Base-by-base conservation (phyloP, 1,140 invertebrate genomes). In the Drosophila obscura region DNA sequence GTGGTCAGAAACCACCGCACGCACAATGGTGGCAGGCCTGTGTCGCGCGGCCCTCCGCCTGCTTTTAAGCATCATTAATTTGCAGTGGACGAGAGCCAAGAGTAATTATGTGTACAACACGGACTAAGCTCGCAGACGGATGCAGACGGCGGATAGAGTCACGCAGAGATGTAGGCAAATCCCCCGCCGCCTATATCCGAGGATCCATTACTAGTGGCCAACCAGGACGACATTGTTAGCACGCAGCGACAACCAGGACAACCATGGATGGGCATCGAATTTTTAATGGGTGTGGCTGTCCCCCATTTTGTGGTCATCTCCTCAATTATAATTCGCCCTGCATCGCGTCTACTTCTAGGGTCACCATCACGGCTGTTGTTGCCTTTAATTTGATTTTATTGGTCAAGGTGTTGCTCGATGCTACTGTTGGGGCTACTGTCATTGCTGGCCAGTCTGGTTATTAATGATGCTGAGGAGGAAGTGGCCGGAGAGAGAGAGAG, bases 51-150 rank as follows among this genome's bases (percentile, higher is more conserved):
- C 35, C 19, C 59, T 22, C 51, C 51, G 56, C 49, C 57, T 51
- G 61, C 74, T 76, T 82, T 87, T 75, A 82, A 85, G 78, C 82
- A 75, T 78, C 78, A 85, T 85, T 85, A 85, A 81, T 85, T 85
- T 67, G 73, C 59, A 60, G 68, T 60, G 68, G 73, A 56, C 44
- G 77, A 71, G 77, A 67, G 80, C 58, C 82, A 68, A 45, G 78
- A 81, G 82, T 87, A 85, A 85, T 85, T 85, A 85, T 77, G 73
- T 66, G 74, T 65, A 71, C 49, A 49, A 56, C 28, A 58, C 8
- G 49, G 19, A 28, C 65, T 49, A 68, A 46, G 58, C 61, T 39
- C 19, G 15, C 55, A 68, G 62, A 41, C 7, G 43, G 44, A 52
- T 51, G 53, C 50, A 60, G 56, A 28, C 46, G 59, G 53, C 43